Evolutionary conservation across 2,797 vertebrate species (phyloP), one percentile per base, ranked within the genome.

Genomic region (Onychomys arenicola): DNA sequence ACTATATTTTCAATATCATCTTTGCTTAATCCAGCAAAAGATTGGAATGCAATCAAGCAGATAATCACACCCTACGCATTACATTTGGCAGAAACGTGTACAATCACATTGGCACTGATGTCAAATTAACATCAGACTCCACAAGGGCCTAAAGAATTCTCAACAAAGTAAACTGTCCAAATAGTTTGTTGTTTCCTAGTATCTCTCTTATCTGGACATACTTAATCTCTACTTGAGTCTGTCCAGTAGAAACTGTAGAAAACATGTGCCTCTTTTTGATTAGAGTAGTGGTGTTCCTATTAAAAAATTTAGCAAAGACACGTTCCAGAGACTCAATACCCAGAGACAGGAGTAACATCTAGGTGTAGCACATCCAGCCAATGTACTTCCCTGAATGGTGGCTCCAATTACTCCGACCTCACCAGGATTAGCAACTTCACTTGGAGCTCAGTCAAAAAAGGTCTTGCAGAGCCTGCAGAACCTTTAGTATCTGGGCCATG

Each of bases 1-100:
- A 99, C 98, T 99, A 99, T 99, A 98, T 99, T 99, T 98, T 99
- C 99, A 91, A 99, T 99, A 97, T 99, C 99, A 69, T 99, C 99
- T 97, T 99, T 99, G 97, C 99, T 99, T 94, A 99, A 99, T 10
- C 99, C 99, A n/a, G 99, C 99, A 63, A 99, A 99, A 32, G 99
- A 99, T 99, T 99, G 99, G 98, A 99, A 99, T 92, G 99, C 99
- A 98, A 99, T 99, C 97, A 99, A 99, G 99, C 97, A 99, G 99
- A 97, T 99, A 99, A 63, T 99, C 99, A 0, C 99, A 99, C 10
- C 99, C 99, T 0, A 99, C 99, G 97, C 99, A 98, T 99, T 99
- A 97, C 99, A 99, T 98, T 99, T 99, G 78, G 99, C 99, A 0
- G 99, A 99, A 92, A 99, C 99, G 0, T 99, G 99, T 88, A 99